Percentiles rank a stretch among this genome's conserved stretches.
Conservation (phyloP, 2,797 vertebrate genomes). For the Microctenopoma lineatum region DNA sequence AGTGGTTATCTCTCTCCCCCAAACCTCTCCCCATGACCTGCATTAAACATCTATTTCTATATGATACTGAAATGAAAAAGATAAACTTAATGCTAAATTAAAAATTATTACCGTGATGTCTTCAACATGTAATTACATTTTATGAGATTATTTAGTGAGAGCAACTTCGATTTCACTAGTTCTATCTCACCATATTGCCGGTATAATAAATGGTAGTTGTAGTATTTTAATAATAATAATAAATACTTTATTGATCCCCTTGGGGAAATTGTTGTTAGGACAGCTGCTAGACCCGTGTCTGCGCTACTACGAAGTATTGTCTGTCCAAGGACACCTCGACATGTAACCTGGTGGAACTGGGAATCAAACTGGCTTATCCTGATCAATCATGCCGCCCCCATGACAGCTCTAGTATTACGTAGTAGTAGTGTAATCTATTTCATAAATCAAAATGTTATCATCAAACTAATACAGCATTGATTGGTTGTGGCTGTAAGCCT, state of each 20-base stretch:
- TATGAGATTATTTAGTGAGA: not conserved
- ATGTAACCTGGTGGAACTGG: too few species aligned
- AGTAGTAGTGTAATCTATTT: not conserved
- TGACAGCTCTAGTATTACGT: not conserved
- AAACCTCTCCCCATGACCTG: too few species aligned
- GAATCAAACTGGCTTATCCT: too few species aligned
- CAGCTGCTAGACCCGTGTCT: too few species aligned
- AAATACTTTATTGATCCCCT: too few species aligned
- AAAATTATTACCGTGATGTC: not conserved
- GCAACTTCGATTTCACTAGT: not conserved
- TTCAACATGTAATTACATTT: not conserved
- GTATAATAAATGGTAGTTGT: too few species aligned
- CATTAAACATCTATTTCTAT: not conserved
- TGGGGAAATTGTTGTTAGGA: too few species aligned
- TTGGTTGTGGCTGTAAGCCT: conserved; percentile 33
- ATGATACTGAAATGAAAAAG: not conserved
- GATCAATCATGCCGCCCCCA: too few species aligned
- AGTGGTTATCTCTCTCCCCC: not conserved
- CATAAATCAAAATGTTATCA: not conserved
- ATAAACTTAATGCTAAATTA: not conserved
- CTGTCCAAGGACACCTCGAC: too few species aligned
- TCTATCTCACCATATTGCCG: not conserved
- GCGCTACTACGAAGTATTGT: too few species aligned
- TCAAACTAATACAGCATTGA: conserved; percentile 55
- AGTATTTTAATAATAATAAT: too few species aligned